Evolutionary conservation across 2,888 invertebrate genomes (phyloP).

Genomic region (Trichogramma evanescens): DNA sequence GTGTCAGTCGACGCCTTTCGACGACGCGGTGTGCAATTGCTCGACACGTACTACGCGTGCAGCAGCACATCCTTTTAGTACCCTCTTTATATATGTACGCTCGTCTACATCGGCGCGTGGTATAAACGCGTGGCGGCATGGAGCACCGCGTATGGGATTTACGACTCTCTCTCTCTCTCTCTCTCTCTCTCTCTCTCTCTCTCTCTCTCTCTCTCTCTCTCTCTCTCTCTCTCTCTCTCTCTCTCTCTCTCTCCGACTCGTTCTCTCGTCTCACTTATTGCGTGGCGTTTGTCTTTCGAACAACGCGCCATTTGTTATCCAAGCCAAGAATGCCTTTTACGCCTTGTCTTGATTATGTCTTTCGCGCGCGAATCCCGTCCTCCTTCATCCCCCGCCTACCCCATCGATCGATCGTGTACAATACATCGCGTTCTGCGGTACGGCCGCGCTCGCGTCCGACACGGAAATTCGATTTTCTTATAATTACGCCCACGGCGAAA

Average conservation of each 20-base stretch:
- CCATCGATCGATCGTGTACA: conserved; percentile 1
- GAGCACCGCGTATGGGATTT: too few species aligned
- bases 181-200: conserved; percentile 4
- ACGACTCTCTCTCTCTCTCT: conserved; percentile 10
- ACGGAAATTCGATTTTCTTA: neutral
- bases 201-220: conserved; percentile 7
- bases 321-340: too few species aligned
- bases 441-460: neutral
- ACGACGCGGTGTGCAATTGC: too few species aligned
- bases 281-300: too few species aligned
- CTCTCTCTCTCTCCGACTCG: conserved; percentile 4
- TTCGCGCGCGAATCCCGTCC: neutral
- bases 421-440: neutral
- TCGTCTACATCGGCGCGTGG: too few species aligned
- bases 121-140: too few species aligned
- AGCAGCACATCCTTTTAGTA: too few species aligned
- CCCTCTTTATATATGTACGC: too few species aligned
- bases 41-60: too few species aligned
- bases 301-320: too few species aligned
- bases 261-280: conserved; percentile 2
- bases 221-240: conserved; percentile 15
- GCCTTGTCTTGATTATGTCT: neutral
- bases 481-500: too few species aligned
- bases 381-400: neutral
- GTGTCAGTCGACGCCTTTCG: too few species aligned